These are phyloP conservation scores for Hyposmocoma kahamanoa DNA, from an alignment of 1,140 invertebrate genomes.

Conservation along the genomic window DNA sequence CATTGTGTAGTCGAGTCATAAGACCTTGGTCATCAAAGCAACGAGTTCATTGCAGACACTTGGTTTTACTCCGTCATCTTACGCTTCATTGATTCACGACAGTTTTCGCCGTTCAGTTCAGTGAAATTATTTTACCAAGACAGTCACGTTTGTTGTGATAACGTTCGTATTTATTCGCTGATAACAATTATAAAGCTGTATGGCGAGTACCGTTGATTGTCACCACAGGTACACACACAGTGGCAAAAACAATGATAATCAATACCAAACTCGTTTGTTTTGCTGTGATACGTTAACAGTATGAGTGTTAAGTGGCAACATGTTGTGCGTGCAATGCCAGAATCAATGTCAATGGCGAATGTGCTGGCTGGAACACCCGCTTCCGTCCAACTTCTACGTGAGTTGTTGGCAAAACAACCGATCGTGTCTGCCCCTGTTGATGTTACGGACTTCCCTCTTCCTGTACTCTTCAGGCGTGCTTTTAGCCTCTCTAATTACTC, in stretches of 20 bases:
- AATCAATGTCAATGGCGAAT: slow-evolving; percentile 25
- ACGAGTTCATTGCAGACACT: slow-evolving; percentile 18
- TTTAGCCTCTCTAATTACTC: slow-evolving; percentile 14
- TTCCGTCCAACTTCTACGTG: slow-evolving; percentile 33
- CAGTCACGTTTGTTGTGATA: not conserved
- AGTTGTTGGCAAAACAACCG: slow-evolving; percentile 34
- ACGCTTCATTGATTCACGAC: slow-evolving; percentile 24
- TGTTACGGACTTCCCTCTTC: slow-evolving; percentile 25
- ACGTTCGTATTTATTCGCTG: too few species aligned
- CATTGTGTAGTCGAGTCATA: slow-evolving; percentile 15
- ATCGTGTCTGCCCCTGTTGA: slow-evolving; percentile 24
- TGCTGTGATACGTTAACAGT: not conserved
- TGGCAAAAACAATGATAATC: too few species aligned
- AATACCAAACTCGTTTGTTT: too few species aligned
- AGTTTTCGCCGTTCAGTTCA: slow-evolving; percentile 23
- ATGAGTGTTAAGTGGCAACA: slow-evolving; percentile 13
- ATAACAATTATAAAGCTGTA: too few species aligned
- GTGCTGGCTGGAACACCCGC: slow-evolving; percentile 25
- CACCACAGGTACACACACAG: too few species aligned
- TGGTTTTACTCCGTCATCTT: slow-evolving; percentile 14
- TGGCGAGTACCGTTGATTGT: too few species aligned
- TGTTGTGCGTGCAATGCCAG: slow-evolving; percentile 17
- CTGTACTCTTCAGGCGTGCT: slow-evolving; percentile 24
- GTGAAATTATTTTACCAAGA: not conserved
- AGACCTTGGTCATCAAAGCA: slow-evolving; percentile 21